These are phyloP conservation scores for Dermatophagoides farinae DNA, from an alignment of 1,140 invertebrate genomes.

Conservation along the genomic window DNA sequence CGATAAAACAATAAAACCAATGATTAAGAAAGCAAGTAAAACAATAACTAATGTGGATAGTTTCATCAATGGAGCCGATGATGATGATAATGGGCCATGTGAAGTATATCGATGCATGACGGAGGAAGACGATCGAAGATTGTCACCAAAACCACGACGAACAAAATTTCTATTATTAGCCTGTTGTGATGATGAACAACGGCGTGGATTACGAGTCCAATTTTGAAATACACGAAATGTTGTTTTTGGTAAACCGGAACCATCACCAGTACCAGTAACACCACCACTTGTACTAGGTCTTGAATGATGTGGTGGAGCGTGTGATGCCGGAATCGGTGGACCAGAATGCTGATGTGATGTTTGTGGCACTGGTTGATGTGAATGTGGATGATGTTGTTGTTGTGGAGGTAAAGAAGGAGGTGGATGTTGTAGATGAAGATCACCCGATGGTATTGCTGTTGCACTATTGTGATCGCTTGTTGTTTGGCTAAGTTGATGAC, in stretches of 20 bases:
- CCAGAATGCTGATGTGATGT: background rate
- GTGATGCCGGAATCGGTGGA: background rate
- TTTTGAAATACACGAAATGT: background rate
- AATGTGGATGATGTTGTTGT: background rate
- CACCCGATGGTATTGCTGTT: too few relatives aligned
- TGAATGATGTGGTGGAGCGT: background rate
- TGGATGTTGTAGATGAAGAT: background rate
- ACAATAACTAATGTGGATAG: slow-evolving; percentile 14
- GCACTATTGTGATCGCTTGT: background rate
- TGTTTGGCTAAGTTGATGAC: too few relatives aligned
- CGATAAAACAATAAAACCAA: slow-evolving; percentile 20
- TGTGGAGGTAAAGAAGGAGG: background rate
- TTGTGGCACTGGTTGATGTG: background rate
- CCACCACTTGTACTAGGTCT: background rate
- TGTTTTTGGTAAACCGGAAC: background rate
- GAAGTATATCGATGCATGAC: background rate
- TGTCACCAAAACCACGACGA: background rate
- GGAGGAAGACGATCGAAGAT: background rate
- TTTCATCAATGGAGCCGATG: slow-evolving; percentile 12
- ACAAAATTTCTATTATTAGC: background rate
- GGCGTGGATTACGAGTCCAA: background rate
- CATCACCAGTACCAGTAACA: background rate
- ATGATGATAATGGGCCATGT: background rate
- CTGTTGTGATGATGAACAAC: background rate
- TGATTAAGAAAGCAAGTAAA: slow-evolving; percentile 15